phyloP scores from a whole-genome alignment of 2,888 invertebrate genomes.

The Drosophila testacea region DNA sequence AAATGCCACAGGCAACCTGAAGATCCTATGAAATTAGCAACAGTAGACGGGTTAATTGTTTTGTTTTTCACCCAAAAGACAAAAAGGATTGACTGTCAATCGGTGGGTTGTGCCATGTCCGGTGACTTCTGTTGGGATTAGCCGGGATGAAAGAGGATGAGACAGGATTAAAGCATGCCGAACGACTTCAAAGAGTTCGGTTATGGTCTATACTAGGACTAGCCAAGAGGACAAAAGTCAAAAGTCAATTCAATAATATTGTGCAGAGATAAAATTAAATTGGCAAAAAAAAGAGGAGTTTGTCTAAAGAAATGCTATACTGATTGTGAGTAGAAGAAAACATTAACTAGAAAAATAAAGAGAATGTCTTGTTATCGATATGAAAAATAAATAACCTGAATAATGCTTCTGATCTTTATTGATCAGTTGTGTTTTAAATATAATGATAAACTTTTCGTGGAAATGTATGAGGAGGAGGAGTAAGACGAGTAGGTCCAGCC shows the following conservation, averaged over 20 bases:
- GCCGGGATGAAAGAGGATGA: conserved; percentile 79
- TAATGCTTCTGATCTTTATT: too few species aligned
- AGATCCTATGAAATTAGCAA: conserved; percentile 77
- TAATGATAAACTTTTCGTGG: too few species aligned
- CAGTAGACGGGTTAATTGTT: conserved; percentile 78
- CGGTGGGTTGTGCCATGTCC: conserved; percentile 61
- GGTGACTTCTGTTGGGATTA: conserved; percentile 80
- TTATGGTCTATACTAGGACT: conserved; percentile 6
- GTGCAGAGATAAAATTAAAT: not conserved
- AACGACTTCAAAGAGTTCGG: conserved; percentile 21
- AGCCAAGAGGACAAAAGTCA: conserved; percentile 28
- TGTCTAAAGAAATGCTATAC: not conserved
- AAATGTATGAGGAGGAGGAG: too few species aligned
- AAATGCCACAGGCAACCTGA: conserved; percentile 42
- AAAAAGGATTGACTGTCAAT: conserved; percentile 69
- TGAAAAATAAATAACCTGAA: too few species aligned
- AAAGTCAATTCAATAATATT: conserved; percentile 37
- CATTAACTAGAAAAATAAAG: not conserved
- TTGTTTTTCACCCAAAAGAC: conserved; percentile 28
- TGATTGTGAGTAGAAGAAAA: too few species aligned
- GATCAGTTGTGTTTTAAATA: too few species aligned
- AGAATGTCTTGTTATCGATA: too few species aligned
- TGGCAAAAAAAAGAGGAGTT: not conserved
- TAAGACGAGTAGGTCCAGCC: too few species aligned
- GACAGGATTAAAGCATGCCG: conserved; percentile 61